Conservation (phyloP, 2,888 invertebrate species). For the Synergus umbraculus region DNA sequence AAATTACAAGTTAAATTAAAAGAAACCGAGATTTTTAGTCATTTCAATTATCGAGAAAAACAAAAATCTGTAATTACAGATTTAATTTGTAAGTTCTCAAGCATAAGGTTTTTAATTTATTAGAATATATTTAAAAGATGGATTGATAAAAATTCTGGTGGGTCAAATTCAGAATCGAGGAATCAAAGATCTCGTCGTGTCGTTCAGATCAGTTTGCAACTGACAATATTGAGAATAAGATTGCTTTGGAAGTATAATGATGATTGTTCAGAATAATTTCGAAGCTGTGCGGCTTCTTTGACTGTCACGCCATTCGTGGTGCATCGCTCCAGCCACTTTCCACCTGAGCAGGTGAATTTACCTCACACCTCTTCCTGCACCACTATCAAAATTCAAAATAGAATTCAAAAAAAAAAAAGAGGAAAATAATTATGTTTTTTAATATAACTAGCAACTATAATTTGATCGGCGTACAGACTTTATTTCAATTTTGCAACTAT, state of each 20-base stretch:
- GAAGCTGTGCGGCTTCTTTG: constrained; percentile 72
- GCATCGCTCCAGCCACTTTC: constrained; percentile 53
- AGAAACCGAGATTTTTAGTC: too few relatives aligned
- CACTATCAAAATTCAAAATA: neutral
- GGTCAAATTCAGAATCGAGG: neutral
- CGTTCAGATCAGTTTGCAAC: constrained; percentile 11
- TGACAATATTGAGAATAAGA: constrained; percentile 71
- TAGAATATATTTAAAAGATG: too few relatives aligned
- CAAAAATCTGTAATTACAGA: too few relatives aligned
- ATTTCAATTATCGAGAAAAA: too few relatives aligned
- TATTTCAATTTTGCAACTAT: neutral
- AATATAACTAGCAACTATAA: too few relatives aligned
- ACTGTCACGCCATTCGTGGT: constrained; percentile 69
- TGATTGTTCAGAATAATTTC: constrained; percentile 73
- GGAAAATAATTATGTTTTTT: too few relatives aligned
- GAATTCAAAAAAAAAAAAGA: too few relatives aligned
- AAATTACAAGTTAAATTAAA: neutral
- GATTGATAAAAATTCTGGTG: neutral
- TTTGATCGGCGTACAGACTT: too few relatives aligned
- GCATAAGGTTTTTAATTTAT: too few relatives aligned
- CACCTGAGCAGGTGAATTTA: constrained; percentile 52
- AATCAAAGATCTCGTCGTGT: constrained; percentile 12
- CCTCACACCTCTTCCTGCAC: constrained; percentile 41
- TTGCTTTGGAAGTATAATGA: constrained; percentile 71
- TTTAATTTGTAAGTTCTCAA: too few relatives aligned